Conservation (phyloP, 2,113 vertebrate genomes). For the Pseudorasbora parva region DNA sequence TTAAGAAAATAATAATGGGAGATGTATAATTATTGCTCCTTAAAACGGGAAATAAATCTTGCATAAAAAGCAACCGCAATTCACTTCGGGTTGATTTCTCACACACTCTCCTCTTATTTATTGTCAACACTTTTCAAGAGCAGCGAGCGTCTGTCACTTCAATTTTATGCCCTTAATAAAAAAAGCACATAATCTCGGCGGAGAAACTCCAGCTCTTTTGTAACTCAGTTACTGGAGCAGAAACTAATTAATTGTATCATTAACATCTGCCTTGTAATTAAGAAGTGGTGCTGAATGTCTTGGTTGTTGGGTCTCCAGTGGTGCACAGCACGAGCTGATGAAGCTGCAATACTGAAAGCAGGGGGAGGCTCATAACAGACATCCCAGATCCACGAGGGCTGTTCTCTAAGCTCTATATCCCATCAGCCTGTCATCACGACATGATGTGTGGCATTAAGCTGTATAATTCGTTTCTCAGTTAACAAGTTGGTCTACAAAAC, state of each 20-base stretch:
- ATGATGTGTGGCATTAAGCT: slow-evolving; percentile 43
- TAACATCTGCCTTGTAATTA: slow-evolving; percentile 72
- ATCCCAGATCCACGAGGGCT: slow-evolving; percentile 1
- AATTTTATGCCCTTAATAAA: slow-evolving; percentile 65
- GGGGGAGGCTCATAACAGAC: slow-evolving; percentile 45
- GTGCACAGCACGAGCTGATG: slow-evolving; percentile 47
- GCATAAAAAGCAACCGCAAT: slow-evolving; percentile 8
- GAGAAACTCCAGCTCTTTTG: slow-evolving; percentile 61
- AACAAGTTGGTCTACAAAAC: slow-evolving; percentile 43
- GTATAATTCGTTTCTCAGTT: slow-evolving; percentile 46
- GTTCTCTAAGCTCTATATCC: slow-evolving; percentile 51
- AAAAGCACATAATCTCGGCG: slow-evolving; percentile 58
- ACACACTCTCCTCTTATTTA: slow-evolving; percentile 11
- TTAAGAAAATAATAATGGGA: slow-evolving; percentile 2
- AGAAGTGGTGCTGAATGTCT: slow-evolving; percentile 59
- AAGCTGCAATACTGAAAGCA: slow-evolving; percentile 45
- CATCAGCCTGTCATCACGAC: slow-evolving; percentile 41
- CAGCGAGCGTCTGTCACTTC: slow-evolving; percentile 26
- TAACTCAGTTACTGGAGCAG: slow-evolving; percentile 63
- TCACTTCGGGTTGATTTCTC: slow-evolving; percentile 4
- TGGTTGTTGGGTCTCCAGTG: slow-evolving; percentile 50
- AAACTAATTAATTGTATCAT: slow-evolving; percentile 71
- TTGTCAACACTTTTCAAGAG: slow-evolving; percentile 31
- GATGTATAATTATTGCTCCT: background rate
- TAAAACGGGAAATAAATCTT: background rate